Percentiles rank a stretch among this genome's conserved stretches.
Conservation (phyloP, 2,797 vertebrate species). For the Falco novaeseelandiae region DNA sequence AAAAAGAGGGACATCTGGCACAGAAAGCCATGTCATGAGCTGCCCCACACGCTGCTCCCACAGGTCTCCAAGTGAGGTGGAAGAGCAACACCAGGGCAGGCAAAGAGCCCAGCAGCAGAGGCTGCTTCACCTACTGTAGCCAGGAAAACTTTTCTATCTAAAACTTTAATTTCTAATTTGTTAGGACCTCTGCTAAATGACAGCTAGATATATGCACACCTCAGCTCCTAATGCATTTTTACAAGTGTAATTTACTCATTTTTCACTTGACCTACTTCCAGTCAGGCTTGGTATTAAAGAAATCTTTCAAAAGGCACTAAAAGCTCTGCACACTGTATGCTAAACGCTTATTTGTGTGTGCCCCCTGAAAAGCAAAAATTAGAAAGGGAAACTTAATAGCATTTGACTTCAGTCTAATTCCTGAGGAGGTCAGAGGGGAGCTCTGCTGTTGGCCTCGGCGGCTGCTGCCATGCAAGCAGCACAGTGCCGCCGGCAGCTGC, state of each 20-base stretch:
- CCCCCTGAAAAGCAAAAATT: neutral
- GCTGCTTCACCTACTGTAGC: neutral
- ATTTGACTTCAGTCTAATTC: neutral
- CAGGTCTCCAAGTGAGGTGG: neutral
- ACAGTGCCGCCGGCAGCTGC: fast-evolving
- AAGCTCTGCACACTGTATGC: neutral
- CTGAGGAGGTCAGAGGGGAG: neutral
- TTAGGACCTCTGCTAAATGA: neutral
- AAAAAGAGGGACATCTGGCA: neutral
- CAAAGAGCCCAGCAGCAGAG: neutral
- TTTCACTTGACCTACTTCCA: constrained; percentile 59
- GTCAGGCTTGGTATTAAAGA: constrained; percentile 12
- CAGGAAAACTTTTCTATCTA: neutral
- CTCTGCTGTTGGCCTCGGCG: fast-evolving
- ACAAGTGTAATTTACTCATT: constrained; percentile 32
- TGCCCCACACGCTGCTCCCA: fast-evolving
- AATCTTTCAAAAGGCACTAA: neutral
- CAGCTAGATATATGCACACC: neutral
- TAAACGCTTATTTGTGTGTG: neutral
- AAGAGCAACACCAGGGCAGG: neutral
- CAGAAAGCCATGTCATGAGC: fast-evolving
- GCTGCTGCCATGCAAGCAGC: neutral
- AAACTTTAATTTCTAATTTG: neutral
- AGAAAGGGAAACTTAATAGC: neutral
- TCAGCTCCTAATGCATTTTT: neutral